phyloP scores from a whole-genome alignment of 2,113 vertebrate species.

The Eira barbara region DNA sequence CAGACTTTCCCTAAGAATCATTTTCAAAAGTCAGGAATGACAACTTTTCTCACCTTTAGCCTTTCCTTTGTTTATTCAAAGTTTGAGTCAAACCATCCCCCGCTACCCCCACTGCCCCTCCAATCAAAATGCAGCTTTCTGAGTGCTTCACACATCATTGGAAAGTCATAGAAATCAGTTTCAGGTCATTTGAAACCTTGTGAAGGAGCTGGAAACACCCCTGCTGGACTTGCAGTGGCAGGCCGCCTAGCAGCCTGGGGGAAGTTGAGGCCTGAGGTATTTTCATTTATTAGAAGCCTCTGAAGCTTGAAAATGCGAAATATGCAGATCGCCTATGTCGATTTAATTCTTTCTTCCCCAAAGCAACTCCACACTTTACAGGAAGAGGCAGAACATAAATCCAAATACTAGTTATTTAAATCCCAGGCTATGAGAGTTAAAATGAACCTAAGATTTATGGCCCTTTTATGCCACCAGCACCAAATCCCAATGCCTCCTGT shows the following conservation, averaged over 20 bases:
- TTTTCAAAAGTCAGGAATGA: not conserved
- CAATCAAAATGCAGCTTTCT: not conserved
- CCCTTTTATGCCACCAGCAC: not conserved
- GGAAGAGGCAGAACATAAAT: not conserved
- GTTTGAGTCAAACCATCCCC: not conserved
- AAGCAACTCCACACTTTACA: not conserved
- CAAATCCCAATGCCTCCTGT: not conserved
- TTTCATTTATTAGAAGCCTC: not conserved
- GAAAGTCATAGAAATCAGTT: not conserved
- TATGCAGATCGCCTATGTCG: not conserved
- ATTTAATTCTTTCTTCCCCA: not conserved
- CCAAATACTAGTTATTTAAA: not conserved
- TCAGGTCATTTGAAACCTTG: not conserved
- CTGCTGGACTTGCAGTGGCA: not conserved
- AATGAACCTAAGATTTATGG: not conserved
- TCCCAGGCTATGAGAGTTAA: not conserved
- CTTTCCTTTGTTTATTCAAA: not conserved
- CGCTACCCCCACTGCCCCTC: too few species aligned
- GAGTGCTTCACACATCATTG: not conserved
- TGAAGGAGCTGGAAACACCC: not conserved
- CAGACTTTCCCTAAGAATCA: not conserved
- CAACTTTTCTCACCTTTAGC: not conserved
- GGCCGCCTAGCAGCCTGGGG: not conserved
- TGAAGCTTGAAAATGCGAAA: not conserved
- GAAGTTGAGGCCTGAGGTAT: not conserved